Percentiles rank a stretch among this genome's conserved stretches.
Conservation (phyloP, 2,888 invertebrate genomes). For the Hydriomena furcata region DNA sequence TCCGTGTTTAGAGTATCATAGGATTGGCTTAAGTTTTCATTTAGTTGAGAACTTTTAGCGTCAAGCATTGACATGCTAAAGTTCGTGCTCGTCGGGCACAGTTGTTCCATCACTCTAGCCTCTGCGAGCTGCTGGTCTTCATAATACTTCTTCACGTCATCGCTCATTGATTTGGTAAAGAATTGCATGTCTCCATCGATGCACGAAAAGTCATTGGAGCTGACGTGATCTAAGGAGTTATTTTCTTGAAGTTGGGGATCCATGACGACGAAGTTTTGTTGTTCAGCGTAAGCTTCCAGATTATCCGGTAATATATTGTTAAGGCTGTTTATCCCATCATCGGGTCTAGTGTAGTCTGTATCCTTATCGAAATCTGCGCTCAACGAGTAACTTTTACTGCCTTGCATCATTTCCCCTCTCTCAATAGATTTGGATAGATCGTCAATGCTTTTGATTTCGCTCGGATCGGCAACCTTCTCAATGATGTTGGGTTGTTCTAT, state of each 20-base stretch:
- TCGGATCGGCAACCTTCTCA: conserved; percentile 75
- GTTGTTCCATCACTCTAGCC: conserved; percentile 65
- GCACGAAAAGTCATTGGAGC: conserved; percentile 69
- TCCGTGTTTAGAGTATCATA: conserved; percentile 65
- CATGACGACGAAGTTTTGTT: conserved; percentile 71
- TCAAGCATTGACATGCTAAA: conserved; percentile 73
- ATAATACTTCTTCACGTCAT: conserved; percentile 77
- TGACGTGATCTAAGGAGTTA: conserved; percentile 59
- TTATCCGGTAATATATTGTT: conserved; percentile 73
- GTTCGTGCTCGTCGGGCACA: conserved; percentile 68
- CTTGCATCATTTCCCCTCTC: conserved; percentile 70
- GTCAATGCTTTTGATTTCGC: conserved; percentile 79
- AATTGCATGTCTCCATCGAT: conserved; percentile 79
- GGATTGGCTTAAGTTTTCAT: conserved; percentile 60
- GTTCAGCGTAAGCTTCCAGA: conserved; percentile 70
- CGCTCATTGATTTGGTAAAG: conserved; percentile 77
- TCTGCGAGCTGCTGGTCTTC: conserved; percentile 70
- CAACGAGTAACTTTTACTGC: conserved; percentile 56
- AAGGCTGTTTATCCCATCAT: conserved; percentile 69
- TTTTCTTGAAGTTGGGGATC: conserved; percentile 62
- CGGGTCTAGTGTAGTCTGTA: conserved; percentile 54
- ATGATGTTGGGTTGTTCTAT: conserved; percentile 80
- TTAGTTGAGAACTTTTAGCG: conserved; percentile 62
- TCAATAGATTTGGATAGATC: conserved; percentile 78
- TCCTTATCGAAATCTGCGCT: conserved; percentile 58